Base-by-base conservation (phyloP, 2,888 invertebrate genomes). In the Chelonus formosanus region DNA sequence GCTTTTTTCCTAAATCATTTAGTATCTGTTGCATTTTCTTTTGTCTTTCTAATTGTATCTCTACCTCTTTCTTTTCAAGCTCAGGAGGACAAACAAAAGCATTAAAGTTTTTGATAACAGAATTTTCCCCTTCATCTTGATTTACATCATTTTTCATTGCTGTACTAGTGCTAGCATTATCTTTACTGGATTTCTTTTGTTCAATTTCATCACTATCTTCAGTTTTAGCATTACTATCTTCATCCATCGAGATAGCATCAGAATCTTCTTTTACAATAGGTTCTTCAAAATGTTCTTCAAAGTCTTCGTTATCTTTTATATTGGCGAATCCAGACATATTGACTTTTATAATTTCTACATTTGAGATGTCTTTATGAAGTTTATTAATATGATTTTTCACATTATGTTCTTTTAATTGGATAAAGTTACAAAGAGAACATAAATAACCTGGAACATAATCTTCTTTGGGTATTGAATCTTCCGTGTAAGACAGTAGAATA, bases 341-440 rank as follows among this genome's bases (percentile, higher is more conserved):
- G 8, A 85, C 81, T 54, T 78, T 80, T 0, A 82, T 82, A 34
- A 87, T 86, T 70, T 86, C 85, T 1, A 86, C 86, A 68, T 86
- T 84, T 60, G 85, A 83, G 54, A 85, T 84, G 55, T 85, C 80
- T 72, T 89, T 72, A 55, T 85, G 91, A 69, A 88, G 88, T 0
- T 83, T 78, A 53, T 87, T 85, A 0, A 91, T 85, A 74, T 94
- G 94, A 0, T 85, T 86, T 69, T 89, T 87, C 0, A 93, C 83
- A 75, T 89, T 89, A 44, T 85, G 82, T 56, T 87, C 83, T 4
- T 87, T 86, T 70, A 92, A 78, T 81, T 94, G 94, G 2, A 91
- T 87, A 72, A 88, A 94, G 78, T 93, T 90, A 77, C 94, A 94
- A 65, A 88, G 86, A 3, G 87, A 86, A 76, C 94, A 94, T 3